Base-by-base conservation (phyloP, 2,113 vertebrate species). In the Colaptes auratus region DNA sequence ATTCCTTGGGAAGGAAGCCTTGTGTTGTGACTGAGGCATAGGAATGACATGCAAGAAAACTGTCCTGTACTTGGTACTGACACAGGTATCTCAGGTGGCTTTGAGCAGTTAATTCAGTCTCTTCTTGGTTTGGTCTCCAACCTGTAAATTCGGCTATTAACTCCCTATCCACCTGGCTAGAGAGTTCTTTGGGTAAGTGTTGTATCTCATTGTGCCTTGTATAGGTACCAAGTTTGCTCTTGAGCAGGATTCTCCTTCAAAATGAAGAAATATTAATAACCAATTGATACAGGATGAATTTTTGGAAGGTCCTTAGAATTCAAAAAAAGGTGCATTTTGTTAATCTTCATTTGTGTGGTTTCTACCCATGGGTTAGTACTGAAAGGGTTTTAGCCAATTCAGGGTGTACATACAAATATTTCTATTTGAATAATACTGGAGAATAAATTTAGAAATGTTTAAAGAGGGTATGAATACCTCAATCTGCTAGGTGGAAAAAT, bases 361-460 rank as follows among this genome's bases (percentile, higher is more conserved):
- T 95, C 89, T 95, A 69, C 58, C 72, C 74, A 10, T 70, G 93
- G 65, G 93, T 96, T 95, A 96, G 80, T 90, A 96, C 96, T 91
- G 79, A 95, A 96, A 96, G 94, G 89, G 96, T 94, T 97, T 96
- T 96, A 95, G 93, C 96, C 90, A 56, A 97, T 94, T 93, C 93
- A 39, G 91, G 93, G 96, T 95, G 95, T 98, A 97, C 96, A 97
- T 98, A 97, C 97, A 98, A 98, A 96, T 97, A 97, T 90, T 97
- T 97, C 97, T 97, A 88, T 97, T 96, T 98, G 97, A 98, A 97
- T 97, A 97, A 97, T 97, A 97, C 96, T 96, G 97, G 95, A 97
- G 97, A 97, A 97, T 97, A 98, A 97, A 97, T 98, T 98, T 98
- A 98, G 98, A 97, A 96, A 96, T 96, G 97, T 97, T 98, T 98